Percentiles rank a stretch among this genome's conserved stretches.
Evolutionary conservation across 37 sponge, comb jelly and placozoan genomes (phyloP).

Genomic region (Chondrilla cf. caribensis): DNA sequence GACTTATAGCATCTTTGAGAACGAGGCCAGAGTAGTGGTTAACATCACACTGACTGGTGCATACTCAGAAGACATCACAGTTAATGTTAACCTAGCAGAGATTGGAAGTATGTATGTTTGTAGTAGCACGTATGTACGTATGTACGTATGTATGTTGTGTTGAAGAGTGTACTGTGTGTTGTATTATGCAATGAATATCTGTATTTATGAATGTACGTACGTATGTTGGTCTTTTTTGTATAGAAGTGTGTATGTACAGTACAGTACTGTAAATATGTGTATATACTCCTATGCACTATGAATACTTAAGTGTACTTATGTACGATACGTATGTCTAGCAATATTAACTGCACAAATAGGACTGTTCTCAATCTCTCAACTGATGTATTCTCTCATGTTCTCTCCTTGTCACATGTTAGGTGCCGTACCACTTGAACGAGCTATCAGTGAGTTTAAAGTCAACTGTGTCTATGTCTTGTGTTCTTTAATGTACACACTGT

Average conservation of each 20-base stretch:
- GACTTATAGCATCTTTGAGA: constrained; percentile 26
- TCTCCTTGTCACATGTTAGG: no score
- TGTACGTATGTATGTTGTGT: neutral
- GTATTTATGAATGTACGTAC: constrained; percentile 15
- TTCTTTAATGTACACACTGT: no score
- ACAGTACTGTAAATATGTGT: neutral
- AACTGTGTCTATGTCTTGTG: no score
- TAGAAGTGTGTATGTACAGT: neutral
- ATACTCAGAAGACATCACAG: neutral
- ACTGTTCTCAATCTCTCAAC: no score
- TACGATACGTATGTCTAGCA: no score
- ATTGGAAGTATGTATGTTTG: neutral
- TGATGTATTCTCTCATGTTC: no score
- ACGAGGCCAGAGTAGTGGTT: neutral
- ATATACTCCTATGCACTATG: neutral
- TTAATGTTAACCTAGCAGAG: neutral
- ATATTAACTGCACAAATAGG: no score
- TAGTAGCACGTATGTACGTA: neutral
- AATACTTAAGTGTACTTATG: neutral
- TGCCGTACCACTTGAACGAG: no score
- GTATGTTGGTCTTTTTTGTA: neutral
- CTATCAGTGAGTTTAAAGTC: no score
- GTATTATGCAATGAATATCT: neutral
- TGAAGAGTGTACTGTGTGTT: no score
- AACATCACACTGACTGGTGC: neutral